phyloP scores from a whole-genome alignment of 2,888 invertebrate species.

The Drosophila meridiana region DNA sequence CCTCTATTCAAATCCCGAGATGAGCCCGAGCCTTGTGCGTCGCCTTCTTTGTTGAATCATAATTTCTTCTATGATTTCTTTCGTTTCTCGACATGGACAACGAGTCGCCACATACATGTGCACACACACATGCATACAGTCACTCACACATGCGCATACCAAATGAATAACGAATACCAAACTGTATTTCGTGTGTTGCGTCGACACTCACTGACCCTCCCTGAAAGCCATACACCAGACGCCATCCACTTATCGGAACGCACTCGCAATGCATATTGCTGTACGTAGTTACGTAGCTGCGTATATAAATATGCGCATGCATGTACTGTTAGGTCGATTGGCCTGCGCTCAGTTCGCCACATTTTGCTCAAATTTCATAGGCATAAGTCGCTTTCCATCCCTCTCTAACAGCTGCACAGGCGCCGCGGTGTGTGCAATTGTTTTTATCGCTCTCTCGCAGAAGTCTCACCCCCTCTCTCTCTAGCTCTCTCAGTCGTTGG shows the following conservation, averaged over 20 bases:
- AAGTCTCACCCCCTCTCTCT: conserved; percentile 4
- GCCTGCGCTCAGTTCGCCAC: conserved; percentile 28
- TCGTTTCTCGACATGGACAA: conserved; percentile 40
- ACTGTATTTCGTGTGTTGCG: neutral
- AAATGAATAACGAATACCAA: neutral
- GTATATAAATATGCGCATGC: conserved; percentile 2
- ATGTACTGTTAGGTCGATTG: conserved; percentile 10
- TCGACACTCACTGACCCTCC: neutral
- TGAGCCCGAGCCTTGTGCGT: conserved; percentile 16
- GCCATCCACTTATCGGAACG: conserved; percentile 5
- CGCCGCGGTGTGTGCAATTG: conserved; percentile 32
- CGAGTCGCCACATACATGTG: conserved; percentile 12
- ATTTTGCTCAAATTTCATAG: conserved; percentile 31
- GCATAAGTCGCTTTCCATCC: conserved; percentile 29
- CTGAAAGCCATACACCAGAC: neutral
- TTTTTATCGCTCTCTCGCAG: conserved; percentile 23
- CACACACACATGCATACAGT: conserved; percentile 18
- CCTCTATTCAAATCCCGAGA: conserved; percentile 37
- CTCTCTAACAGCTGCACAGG: conserved; percentile 52
- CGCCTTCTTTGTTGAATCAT: conserved; percentile 41
- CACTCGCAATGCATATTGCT: conserved; percentile 8
- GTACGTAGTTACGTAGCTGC: neutral
- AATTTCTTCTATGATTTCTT: conserved; percentile 49
- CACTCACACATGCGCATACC: conserved; percentile 7
- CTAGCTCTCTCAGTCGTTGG: neutral